These are phyloP conservation scores for Agriotes lineatus DNA, from an alignment of 2,888 invertebrate species.

Conservation along the genomic window DNA sequence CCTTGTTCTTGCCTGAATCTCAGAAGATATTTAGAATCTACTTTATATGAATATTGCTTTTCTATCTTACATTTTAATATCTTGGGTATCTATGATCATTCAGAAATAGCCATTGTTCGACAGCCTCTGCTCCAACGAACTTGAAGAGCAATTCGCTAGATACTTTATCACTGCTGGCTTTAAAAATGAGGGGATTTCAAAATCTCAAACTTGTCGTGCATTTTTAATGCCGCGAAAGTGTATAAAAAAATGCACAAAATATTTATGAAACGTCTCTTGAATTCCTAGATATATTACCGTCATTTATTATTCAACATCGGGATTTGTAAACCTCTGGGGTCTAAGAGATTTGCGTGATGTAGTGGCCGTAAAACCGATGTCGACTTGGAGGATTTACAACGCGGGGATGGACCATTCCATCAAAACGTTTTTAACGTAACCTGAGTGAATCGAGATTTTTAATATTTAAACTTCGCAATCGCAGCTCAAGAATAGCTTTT, in stretches of 20 bases:
- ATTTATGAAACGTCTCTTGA: constrained; percentile 13
- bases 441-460: constrained; percentile 1
- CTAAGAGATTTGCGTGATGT: constrained; percentile 24
- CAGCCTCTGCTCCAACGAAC: no score
- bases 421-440: constrained; percentile 7
- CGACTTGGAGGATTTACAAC: constrained; percentile 19
- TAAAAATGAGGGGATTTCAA: not conserved
- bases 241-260: constrained; percentile 1
- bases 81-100: no score
- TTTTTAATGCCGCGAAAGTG: not conserved
- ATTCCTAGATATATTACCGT: constrained; percentile 12
- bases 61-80: no score
- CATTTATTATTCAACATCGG: constrained; percentile 23
- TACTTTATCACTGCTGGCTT: not conserved
- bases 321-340: constrained; percentile 19
- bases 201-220: not conserved
- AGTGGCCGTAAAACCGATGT: constrained; percentile 20
- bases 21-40: no score
- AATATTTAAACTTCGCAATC: not conserved
- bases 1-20: no score
- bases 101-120: no score
- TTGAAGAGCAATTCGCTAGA: no score
- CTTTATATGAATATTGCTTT: no score
- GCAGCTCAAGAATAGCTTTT: not conserved
- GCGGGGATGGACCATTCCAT: not conserved